phyloP scores from a whole-genome alignment of 2,113 vertebrate species.

The Podarcis muralis region DNA sequence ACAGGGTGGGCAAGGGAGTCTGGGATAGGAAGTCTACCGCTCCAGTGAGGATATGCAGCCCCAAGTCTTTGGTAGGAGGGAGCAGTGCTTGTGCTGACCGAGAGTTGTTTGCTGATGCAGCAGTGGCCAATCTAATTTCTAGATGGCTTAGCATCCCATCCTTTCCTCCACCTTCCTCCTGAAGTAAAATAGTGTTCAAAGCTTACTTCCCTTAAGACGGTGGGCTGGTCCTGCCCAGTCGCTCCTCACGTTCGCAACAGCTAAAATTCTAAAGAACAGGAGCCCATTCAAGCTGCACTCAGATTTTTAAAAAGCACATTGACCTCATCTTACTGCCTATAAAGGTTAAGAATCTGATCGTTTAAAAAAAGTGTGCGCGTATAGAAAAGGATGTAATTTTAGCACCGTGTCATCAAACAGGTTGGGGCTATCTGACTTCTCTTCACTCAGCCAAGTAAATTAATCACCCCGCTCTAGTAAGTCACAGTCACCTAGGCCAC shows the following conservation, averaged over 20 bases:
- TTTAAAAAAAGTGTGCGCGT: not conserved
- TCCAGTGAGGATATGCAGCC: not conserved
- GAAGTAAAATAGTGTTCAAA: not conserved
- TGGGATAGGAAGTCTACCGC: not conserved
- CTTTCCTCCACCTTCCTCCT: not conserved
- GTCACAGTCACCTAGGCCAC: constrained; percentile 64
- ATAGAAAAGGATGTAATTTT: not conserved
- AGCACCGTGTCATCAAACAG: constrained; percentile 3
- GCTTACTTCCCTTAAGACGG: not conserved
- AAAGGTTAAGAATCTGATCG: not conserved
- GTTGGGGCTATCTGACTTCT: constrained; percentile 42
- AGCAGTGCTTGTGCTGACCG: not conserved
- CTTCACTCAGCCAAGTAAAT: constrained; percentile 60
- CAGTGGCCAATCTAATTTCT: not conserved
- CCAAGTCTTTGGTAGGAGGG: not conserved
- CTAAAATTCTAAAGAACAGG: not conserved
- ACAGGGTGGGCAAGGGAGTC: too few species aligned
- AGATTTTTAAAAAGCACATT: not conserved
- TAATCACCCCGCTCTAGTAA: constrained; percentile 57
- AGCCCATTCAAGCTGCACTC: not conserved
- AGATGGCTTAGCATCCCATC: not conserved
- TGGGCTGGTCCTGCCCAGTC: not conserved
- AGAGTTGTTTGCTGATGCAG: not conserved
- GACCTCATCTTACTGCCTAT: not conserved
- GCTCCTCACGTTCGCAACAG: not conserved